Evolutionary conservation across 2,888 invertebrate genomes (phyloP), one percentile per base, ranked within the genome.

Genomic region (Eilema griseolum): DNA sequence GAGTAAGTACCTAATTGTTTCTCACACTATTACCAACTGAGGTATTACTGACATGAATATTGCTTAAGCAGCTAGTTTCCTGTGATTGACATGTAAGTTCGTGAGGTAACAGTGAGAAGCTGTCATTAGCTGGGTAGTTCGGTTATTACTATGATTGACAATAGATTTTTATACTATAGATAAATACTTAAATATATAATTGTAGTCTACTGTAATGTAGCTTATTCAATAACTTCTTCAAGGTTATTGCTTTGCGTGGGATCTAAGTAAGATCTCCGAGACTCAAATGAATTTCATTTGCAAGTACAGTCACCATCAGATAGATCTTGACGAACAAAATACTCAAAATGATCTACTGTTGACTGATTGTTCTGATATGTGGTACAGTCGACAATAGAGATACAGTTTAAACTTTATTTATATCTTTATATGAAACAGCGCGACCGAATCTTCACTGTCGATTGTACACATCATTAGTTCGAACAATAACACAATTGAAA

Each of bases 1-100:
- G 12, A 37, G 33, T 33, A 33, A 37, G 33, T 37, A n/a, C n/a
- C n/a, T n/a, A 37, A 37, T 52, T 31, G 23, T 23, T 52, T 67
- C 61, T 67, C 61, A 63, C 37, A 66, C 24, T 28, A n/a, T 61
- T 31, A n/a, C 61, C 28, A 28, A n/a, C n/a, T 61, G 24, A 59
- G 59, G 52, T n/a, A 52, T 41, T 26, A 62, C 26, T 26, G 20
- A 26, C 20, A 56, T 66, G 57, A 16, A 24, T 24, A 66, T 57
- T 66, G 66, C 33, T 66, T 33, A 57, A 65, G 24, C 57, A 57
- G 33, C 24, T 37, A 33, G 16, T 26, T 65, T 26, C 24, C 11
- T 10, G 33, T 66, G 33, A 66, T 33, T 66, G 57, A 66, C 23
- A 24, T 37, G 24, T 24, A 37, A 10, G 16, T 65, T 33, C 23